These are phyloP conservation scores for Drosophila sechellia DNA, from an alignment of 1,140 invertebrate genomes.

Conservation along the genomic window DNA sequence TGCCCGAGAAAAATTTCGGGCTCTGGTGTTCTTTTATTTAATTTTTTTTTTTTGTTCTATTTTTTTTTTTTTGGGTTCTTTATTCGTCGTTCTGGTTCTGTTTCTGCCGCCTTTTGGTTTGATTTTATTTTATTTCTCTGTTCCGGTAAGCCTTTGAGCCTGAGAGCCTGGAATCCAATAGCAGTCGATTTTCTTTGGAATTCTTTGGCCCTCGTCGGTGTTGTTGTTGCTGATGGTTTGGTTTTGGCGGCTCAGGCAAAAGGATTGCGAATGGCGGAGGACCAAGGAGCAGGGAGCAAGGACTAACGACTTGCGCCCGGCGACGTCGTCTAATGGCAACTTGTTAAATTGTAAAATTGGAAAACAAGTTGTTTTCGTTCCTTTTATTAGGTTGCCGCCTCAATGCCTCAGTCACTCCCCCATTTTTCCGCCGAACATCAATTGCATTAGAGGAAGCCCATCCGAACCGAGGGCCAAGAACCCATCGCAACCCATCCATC, in stretches of 20 bases:
- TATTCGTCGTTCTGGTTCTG: slow-evolving; percentile 34
- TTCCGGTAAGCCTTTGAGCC: slow-evolving; percentile 61
- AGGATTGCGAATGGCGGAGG: slow-evolving; percentile 60
- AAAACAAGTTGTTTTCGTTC: slow-evolving; percentile 84
- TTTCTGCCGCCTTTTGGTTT: slow-evolving; percentile 42
- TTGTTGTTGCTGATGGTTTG: slow-evolving; percentile 40
- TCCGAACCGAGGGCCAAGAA: neutral
- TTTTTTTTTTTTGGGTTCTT: slow-evolving; percentile 17
- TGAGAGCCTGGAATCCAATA: slow-evolving; percentile 70
- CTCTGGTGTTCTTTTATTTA: slow-evolving; percentile 14
- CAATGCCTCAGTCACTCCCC: slow-evolving; percentile 47
- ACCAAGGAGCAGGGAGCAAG: slow-evolving; percentile 1
- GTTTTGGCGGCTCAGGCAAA: slow-evolving; percentile 51
- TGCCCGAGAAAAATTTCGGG: slow-evolving; percentile 67
- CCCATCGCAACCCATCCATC: slow-evolving; percentile 23
- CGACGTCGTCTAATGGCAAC: slow-evolving; percentile 75
- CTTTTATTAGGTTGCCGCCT: slow-evolving; percentile 83
- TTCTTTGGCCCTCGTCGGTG: slow-evolving; percentile 51
- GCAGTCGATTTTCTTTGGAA: slow-evolving; percentile 81
- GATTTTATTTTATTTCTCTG: slow-evolving; percentile 51
- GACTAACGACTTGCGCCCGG: slow-evolving; percentile 63
- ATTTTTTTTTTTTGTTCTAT: neutral
- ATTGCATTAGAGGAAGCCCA: slow-evolving; percentile 50
- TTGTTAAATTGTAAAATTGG: slow-evolving; percentile 84
- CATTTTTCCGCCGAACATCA: slow-evolving; percentile 40